Base-by-base conservation (phyloP, 2,113 vertebrate species). In the Aptenodytes forsteri region DNA sequence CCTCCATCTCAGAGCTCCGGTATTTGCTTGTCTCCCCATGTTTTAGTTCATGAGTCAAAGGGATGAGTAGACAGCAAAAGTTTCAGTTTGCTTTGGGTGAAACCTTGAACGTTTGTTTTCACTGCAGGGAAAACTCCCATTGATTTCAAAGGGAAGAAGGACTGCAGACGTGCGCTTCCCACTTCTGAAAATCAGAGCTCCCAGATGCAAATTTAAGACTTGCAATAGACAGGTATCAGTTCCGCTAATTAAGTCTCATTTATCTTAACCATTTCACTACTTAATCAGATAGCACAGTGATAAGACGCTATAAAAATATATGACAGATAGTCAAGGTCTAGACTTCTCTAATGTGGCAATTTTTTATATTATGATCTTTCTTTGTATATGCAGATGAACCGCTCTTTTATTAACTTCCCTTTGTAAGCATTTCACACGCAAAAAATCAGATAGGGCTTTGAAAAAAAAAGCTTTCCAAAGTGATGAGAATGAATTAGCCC, bases 321-420 rank as follows among this genome's bases (percentile, higher is more conserved):
- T 93, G 93, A 95, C 89, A 97, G 96, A 97, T 97, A 96, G 89
- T 96, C 91, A 97, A 96, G 95, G 93, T 96, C 94, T 96, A 97
- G 89, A 82, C 85, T 95, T 90, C 94, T 95, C 91, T 97, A 97
- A 97, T 93, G 93, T 96, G 91, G 87, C 92, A 96, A 87, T 95
- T 97, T 96, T 96, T 96, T 93, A 94, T 81, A 95, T 93, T 87
- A 92, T 87, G 91, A 95, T 93, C 90, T 93, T 93, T 75, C 95
- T 96, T 96, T 93, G 79, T 94, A 75, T 90, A 96, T 97, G 93
- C 80, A 96, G 94, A 94, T 96, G 92, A 96, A 95, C 92, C 0
- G 17, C 62, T 97, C 92, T 96, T 97, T 97, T 95, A 97, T 97
- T 94, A 96, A 95, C 84, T 93, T 95, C 87, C 86, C 73, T 96